A percentile compares a stretch with the other conserved stretches of the same genome.
Conservation (phyloP, 1,140 invertebrate genomes). For the Penaeus indicus region DNA sequence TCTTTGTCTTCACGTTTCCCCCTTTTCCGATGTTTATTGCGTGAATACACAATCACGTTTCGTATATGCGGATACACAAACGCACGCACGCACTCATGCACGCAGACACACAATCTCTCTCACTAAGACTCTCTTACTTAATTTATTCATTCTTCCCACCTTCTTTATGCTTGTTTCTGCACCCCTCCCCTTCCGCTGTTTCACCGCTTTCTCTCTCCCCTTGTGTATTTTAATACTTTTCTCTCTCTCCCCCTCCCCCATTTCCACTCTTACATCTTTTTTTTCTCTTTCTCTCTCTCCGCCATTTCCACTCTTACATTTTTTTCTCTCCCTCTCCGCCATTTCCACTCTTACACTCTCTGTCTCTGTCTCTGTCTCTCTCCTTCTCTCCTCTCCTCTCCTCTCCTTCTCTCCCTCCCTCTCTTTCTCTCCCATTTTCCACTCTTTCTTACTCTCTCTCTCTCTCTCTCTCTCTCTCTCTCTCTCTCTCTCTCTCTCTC, state of each 20-base stretch:
- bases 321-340: background rate
- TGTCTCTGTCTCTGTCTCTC: constrained; percentile 8
- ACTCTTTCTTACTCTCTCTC: constrained; percentile 10
- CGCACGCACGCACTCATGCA: too few relatives aligned
- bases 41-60: too few relatives aligned
- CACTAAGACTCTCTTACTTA: too few relatives aligned
- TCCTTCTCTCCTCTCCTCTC: background rate
- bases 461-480: background rate
- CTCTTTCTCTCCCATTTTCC: background rate
- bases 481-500: background rate
- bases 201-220: background rate
- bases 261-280: background rate
- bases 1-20: too few relatives aligned
- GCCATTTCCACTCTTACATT: background rate
- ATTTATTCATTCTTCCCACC: too few relatives aligned
- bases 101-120: too few relatives aligned
- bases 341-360: constrained; percentile 17
- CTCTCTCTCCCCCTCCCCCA: too few relatives aligned
- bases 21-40: too few relatives aligned
- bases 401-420: background rate
- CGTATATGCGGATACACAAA: too few relatives aligned
- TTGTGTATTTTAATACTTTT: background rate
- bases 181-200: background rate
- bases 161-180: too few relatives aligned
- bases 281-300: constrained; percentile 1